These are phyloP conservation scores for Vombatus ursinus DNA, from an alignment of 2,113 vertebrate genomes.

Conservation along the genomic window DNA sequence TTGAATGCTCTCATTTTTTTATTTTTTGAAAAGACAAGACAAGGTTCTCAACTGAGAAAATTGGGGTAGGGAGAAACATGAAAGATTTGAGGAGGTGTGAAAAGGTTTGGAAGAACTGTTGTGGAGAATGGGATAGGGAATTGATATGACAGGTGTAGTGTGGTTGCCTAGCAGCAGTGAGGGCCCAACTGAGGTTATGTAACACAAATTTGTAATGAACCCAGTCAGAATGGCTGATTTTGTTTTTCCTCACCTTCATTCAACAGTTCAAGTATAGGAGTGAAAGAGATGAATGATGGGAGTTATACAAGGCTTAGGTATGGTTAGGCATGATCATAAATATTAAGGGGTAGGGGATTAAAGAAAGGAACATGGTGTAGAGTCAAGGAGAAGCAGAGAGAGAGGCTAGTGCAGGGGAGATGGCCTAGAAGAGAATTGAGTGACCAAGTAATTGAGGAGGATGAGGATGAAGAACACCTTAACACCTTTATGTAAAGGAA, in stretches of 20 bases:
- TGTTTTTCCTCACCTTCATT: not conserved
- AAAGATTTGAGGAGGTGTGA: not conserved
- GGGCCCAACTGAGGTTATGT: not conserved
- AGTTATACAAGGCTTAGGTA: too few species aligned
- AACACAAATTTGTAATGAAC: not conserved
- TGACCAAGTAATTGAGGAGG: too few species aligned
- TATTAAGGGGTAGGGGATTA: too few species aligned
- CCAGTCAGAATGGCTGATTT: not conserved
- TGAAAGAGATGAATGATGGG: not conserved
- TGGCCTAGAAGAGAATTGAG: too few species aligned
- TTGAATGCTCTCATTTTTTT: not conserved
- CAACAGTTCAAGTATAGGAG: not conserved
- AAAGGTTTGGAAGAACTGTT: not conserved
- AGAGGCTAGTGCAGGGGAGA: too few species aligned
- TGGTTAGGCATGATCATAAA: too few species aligned
- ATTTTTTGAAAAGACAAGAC: not conserved
- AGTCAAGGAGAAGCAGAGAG: too few species aligned
- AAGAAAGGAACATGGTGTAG: too few species aligned
- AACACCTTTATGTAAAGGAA: too few species aligned
- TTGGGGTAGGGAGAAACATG: too few species aligned
- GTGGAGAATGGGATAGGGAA: not conserved
- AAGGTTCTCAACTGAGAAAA: too few species aligned
- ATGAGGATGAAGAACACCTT: too few species aligned
- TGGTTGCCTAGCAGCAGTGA: not conserved
- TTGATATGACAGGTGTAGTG: not conserved